Evolutionary conservation across 1,140 invertebrate genomes (phyloP), one percentile per base, ranked within the genome.

Genomic region (Hyposmocoma kahamanoa): DNA sequence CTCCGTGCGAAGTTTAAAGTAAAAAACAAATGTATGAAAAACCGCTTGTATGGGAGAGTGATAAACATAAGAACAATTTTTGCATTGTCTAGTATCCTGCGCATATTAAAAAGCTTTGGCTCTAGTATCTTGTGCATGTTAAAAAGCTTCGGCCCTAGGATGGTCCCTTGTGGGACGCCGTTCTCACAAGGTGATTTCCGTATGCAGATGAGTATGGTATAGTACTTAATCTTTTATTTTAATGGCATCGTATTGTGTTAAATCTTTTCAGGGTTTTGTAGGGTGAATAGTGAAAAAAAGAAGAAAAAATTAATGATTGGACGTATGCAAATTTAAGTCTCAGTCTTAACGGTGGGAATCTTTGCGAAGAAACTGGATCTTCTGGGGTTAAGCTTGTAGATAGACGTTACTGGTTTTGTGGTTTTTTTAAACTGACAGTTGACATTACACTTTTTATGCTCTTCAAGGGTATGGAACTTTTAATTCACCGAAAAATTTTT

Each of bases 151-250:
- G 72, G 72, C 30, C 67, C 61, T 38, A 68, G 47, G 13, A 41
- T 45, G 42, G 60, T 59, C 57, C 77, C 79, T 66, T 80, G 75
- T 9, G 61, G 61, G 30, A 75, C 67, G 55, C 67, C 56, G 64
- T 83, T 84, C 75, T 78, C 79, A 83, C 76, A 75, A 58, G 13
- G 11, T 34, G 45, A 54, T 53, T 63, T 63, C 56, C 44, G 61
- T 84, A 84, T 85, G 82, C 78, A 83, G 78, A 85, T 85, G 42
- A 21, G 32, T n/a, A n/a, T n/a, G n/a, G 55, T 56, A 76, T 78
- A 59, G 54, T 62, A 64, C 63, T 66, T 80, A 74, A 82, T 85
- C 79, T 81, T 85, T 84, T 85, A 85, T 85, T 85, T 85, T 85
- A 85, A 85, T 83, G 59, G 61, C 65, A 72, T 81, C 76, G 67